Conservation (phyloP, 2,113 vertebrate species). For the Actenoides lindsayi region DNA sequence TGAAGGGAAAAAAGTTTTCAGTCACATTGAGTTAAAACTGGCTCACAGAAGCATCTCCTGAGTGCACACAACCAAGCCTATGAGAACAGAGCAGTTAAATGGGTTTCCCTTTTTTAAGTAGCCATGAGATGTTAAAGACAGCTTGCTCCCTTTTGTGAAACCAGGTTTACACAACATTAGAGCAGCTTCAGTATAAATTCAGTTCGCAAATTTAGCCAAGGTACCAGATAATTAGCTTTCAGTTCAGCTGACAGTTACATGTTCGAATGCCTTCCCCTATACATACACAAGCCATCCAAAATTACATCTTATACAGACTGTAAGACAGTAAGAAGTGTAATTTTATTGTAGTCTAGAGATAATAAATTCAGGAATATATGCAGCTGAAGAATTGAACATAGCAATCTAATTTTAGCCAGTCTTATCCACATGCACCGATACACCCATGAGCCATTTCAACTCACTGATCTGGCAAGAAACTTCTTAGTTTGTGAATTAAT, state of each 20-base stretch:
- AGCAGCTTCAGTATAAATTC: not conserved
- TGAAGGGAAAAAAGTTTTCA: not conserved
- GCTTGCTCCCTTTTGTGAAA: not conserved
- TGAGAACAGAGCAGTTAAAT: not conserved
- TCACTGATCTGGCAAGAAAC: not conserved
- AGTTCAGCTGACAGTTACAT: not conserved
- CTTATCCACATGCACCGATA: not conserved
- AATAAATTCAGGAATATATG: not conserved
- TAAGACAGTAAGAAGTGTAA: not conserved
- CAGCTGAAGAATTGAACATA: not conserved
- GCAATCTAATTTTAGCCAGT: not conserved
- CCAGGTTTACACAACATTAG: not conserved
- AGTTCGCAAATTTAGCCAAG: not conserved
- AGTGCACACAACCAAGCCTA: not conserved
- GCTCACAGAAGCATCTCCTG: not conserved
- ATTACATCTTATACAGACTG: not conserved
- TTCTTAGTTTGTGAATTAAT: not conserved
- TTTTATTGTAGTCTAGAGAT: not conserved
- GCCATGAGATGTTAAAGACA: not conserved
- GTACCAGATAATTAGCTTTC: not conserved
- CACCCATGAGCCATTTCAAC: not conserved
- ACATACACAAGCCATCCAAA: not conserved
- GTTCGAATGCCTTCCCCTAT: not conserved
- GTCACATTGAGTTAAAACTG: not conserved
- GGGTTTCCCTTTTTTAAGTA: not conserved